A percentile compares a stretch with the other conserved stretches of the same genome.
phyloP scores from a whole-genome alignment of 1,140 invertebrate genomes.

The Drosophila hydei region DNA sequence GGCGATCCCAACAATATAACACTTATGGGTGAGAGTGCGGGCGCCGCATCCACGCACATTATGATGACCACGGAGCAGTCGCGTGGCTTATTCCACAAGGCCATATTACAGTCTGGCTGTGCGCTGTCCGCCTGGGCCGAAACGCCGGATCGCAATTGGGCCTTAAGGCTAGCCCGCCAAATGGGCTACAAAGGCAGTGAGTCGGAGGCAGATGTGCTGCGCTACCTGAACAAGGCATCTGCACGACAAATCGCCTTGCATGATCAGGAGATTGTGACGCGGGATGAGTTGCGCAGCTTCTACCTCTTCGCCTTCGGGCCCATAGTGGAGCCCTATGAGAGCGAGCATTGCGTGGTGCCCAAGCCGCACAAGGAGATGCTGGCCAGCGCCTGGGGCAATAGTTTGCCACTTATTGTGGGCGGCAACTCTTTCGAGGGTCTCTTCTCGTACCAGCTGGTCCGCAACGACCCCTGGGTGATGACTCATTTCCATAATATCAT shows the following conservation, averaged over 20 bases:
- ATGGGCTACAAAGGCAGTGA: slow-evolving; percentile 72
- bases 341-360: slow-evolving; percentile 62
- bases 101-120: slow-evolving; percentile 85
- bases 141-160: slow-evolving; percentile 49
- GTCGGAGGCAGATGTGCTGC: slow-evolving; percentile 60
- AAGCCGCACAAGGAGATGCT: slow-evolving; percentile 56
- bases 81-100: slow-evolving; percentile 84
- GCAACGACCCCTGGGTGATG: slow-evolving; percentile 47
- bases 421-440: slow-evolving; percentile 78
- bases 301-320: slow-evolving; percentile 64
- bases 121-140: slow-evolving; percentile 82
- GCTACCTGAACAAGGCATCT: slow-evolving; percentile 39
- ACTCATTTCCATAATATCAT: slow-evolving; percentile 59
- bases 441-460: slow-evolving; percentile 54
- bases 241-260: slow-evolving; percentile 85
- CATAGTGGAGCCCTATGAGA: slow-evolving; percentile 71
- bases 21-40: slow-evolving; percentile 84
- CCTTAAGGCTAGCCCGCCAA: slow-evolving; percentile 52
- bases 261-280: slow-evolving; percentile 50
- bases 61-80: slow-evolving; percentile 85
- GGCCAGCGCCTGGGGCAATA: slow-evolving; percentile 71
- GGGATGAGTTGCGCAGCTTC: slow-evolving; percentile 54
- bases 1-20: slow-evolving; percentile 84
- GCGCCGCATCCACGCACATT: slow-evolving; percentile 84
- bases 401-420: slow-evolving; percentile 84